Conservation (phyloP, 2,797 vertebrate species). For the Momotus momota region DNA sequence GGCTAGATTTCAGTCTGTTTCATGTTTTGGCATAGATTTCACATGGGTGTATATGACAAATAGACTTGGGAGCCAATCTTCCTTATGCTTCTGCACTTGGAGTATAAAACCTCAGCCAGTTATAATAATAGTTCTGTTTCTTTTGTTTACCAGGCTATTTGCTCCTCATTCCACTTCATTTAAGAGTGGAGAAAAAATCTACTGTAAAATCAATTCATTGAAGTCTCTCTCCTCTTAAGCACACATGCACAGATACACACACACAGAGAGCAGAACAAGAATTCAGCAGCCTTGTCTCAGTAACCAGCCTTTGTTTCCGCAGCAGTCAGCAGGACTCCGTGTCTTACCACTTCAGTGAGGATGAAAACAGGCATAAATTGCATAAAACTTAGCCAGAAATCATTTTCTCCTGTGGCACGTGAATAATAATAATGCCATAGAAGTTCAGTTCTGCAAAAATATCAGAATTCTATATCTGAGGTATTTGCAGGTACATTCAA, state of each 20-base stretch:
- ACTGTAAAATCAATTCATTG: slow-evolving; percentile 55
- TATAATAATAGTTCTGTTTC: slow-evolving; percentile 45
- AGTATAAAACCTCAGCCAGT: slow-evolving; percentile 44
- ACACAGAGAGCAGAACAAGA: neutral
- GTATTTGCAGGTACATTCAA: neutral
- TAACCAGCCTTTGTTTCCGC: slow-evolving; percentile 20
- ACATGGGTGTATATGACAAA: neutral
- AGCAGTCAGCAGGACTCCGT: neutral
- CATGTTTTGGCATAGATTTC: neutral
- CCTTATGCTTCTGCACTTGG: neutral
- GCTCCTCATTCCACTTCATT: slow-evolving; percentile 58
- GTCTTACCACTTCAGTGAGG: neutral
- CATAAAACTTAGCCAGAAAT: neutral
- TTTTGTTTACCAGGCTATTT: slow-evolving; percentile 61
- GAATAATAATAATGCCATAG: neutral
- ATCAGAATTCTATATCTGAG: neutral
- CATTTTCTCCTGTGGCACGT: rapidly evolving
- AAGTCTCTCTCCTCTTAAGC: neutral
- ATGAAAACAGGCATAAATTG: neutral
- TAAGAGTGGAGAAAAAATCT: slow-evolving; percentile 38
- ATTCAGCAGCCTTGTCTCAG: neutral
- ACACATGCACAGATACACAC: neutral
- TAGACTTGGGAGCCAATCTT: neutral
- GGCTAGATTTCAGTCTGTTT: neutral
- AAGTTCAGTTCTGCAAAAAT: neutral